Conservation (phyloP, 2,113 vertebrate species). For the Tragelaphus imberbis region DNA sequence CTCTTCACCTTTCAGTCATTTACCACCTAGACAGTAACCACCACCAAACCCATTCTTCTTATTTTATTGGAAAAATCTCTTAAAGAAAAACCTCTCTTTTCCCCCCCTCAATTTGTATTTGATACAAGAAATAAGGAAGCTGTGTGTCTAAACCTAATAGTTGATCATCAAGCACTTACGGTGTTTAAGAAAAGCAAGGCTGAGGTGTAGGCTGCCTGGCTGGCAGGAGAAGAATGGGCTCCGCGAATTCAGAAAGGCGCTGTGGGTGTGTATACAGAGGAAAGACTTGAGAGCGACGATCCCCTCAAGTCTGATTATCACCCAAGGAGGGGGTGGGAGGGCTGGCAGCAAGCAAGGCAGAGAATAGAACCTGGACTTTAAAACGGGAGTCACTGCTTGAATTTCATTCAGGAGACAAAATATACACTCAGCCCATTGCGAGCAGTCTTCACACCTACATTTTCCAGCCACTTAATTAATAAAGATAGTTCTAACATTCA, state of each 20-base stretch:
- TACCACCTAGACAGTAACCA: neutral
- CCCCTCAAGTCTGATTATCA: neutral
- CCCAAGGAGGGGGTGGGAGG: fast-evolving
- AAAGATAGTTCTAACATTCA: neutral
- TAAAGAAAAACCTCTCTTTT: neutral
- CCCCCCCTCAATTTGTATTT: neutral
- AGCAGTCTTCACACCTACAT: neutral
- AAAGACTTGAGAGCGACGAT: fast-evolving
- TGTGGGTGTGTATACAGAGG: neutral
- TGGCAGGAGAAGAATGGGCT: neutral
- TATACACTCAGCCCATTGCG: fast-evolving
- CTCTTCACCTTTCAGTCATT: neutral
- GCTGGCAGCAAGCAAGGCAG: neutral
- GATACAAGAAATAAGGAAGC: neutral
- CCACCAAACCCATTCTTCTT: neutral
- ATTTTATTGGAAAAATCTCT: neutral
- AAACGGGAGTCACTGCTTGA: neutral
- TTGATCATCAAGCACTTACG: neutral
- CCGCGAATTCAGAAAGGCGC: fast-evolving
- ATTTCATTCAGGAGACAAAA: neutral
- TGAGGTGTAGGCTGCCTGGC: neutral
- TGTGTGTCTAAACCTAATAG: neutral
- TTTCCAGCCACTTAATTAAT: neutral
- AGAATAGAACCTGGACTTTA: neutral
- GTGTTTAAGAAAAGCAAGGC: neutral